Conservation (phyloP, 1,140 invertebrate genomes). For the Drosophila tristis region DNA sequence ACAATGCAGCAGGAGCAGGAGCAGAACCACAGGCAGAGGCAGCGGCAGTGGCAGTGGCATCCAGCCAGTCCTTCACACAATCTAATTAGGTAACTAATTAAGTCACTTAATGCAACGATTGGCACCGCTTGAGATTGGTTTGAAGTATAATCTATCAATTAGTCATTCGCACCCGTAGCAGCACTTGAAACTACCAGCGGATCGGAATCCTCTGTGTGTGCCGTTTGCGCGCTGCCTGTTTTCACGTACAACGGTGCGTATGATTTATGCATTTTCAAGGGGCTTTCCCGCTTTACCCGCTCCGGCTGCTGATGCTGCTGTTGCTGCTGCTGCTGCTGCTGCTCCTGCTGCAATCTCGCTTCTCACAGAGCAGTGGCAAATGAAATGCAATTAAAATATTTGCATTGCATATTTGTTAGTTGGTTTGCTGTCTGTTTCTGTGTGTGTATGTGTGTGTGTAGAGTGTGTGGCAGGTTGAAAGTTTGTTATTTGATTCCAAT, state of each 20-base stretch:
- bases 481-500: slow-evolving; percentile 53
- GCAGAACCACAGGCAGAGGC: slow-evolving; percentile 8
- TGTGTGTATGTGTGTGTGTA: slow-evolving; percentile 25
- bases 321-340: neutral
- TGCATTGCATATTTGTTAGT: slow-evolving; percentile 65
- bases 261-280: slow-evolving; percentile 62
- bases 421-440: slow-evolving; percentile 16
- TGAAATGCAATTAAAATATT: slow-evolving; percentile 78
- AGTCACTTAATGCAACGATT: slow-evolving; percentile 32
- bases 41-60: neutral
- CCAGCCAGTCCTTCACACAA: slow-evolving; percentile 7
- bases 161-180: slow-evolving; percentile 34
- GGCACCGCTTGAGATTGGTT: slow-evolving; percentile 22
- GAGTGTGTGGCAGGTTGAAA: slow-evolving; percentile 19
- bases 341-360: slow-evolving; percentile 45
- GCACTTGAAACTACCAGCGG: slow-evolving; percentile 2
- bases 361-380: slow-evolving; percentile 49
- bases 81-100: slow-evolving; percentile 38
- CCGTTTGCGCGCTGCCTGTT: slow-evolving; percentile 7
- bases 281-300: slow-evolving; percentile 1
- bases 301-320: neutral
- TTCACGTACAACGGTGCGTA: slow-evolving; percentile 59
- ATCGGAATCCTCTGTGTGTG: neutral
- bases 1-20: slow-evolving; percentile 59
- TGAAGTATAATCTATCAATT: slow-evolving; percentile 37